Conservation (phyloP, 2,113 vertebrate genomes). For the Gymnocephalus cernua region DNA sequence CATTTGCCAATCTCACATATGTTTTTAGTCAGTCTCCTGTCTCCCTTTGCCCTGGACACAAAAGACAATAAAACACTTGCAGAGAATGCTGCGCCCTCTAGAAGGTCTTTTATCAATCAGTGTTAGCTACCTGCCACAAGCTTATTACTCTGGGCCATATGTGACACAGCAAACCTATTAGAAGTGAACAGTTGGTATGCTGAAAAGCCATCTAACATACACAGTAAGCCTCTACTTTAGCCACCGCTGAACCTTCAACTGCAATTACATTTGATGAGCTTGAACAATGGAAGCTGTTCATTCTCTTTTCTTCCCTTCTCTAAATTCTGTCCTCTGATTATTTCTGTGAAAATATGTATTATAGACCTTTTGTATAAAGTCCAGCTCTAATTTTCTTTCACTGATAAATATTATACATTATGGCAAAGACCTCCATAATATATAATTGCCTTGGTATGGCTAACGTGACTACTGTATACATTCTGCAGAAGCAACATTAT, state of each 20-base stretch:
- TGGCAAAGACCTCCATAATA: neutral
- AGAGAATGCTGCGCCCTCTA: constrained; percentile 25
- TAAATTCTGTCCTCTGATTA: neutral
- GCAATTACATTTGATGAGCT: neutral
- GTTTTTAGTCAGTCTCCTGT: constrained; percentile 5
- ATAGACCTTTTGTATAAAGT: neutral
- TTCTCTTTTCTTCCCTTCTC: neutral
- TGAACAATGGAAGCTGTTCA: constrained; percentile 1
- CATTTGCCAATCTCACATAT: constrained; percentile 19
- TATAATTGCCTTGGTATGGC: neutral
- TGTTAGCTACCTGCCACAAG: constrained; percentile 53
- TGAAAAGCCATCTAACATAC: constrained; percentile 9
- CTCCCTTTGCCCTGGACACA: constrained; percentile 5
- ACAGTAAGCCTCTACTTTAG: neutral
- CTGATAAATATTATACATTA: neutral
- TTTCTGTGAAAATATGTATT: neutral
- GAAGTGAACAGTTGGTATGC: constrained; percentile 8
- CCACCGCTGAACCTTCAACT: neutral
- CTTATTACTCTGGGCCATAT: constrained; percentile 57
- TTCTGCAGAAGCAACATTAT: neutral
- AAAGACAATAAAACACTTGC: constrained; percentile 35
- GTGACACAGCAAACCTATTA: constrained; percentile 47
- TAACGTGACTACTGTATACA: neutral
- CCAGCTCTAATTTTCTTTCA: neutral
- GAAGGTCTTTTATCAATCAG: constrained; percentile 62